Conservation (phyloP, 2,888 invertebrate genomes). For the Sthenelais limicola region DNA sequence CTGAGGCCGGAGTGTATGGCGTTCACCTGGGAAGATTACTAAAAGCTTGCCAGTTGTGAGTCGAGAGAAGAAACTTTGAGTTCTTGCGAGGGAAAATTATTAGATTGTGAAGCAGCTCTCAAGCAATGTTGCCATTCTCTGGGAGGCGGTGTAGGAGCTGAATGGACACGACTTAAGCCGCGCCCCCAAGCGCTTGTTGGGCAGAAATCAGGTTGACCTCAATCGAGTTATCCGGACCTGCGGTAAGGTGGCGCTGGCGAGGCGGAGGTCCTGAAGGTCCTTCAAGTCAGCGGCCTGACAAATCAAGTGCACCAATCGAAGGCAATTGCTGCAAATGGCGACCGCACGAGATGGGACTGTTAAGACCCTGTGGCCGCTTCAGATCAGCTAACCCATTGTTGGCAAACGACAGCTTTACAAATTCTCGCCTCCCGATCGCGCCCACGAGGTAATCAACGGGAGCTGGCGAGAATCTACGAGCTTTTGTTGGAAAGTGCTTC, state of each 20-base stretch:
- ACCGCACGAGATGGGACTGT: constrained; percentile 23
- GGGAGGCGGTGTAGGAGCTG: too few relatives aligned
- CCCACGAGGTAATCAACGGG: constrained; percentile 32
- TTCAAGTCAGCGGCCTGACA: constrained; percentile 28
- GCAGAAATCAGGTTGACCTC: constrained; percentile 32
- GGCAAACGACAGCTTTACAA: neutral
- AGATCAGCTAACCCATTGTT: neutral
- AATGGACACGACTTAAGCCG: too few relatives aligned
- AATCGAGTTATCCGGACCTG: constrained; percentile 26
- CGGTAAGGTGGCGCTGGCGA: constrained; percentile 14
- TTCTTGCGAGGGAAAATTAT: too few relatives aligned
- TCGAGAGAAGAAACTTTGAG: too few relatives aligned
- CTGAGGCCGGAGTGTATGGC: too few relatives aligned
- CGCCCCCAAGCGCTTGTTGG: constrained; percentile 5
- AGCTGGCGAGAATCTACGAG: neutral
- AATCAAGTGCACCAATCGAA: constrained; percentile 32
- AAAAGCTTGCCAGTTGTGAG: too few relatives aligned
- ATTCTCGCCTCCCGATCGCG: neutral
- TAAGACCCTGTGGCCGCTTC: constrained; percentile 15
- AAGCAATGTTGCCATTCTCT: too few relatives aligned
- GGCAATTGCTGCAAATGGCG: constrained; percentile 14
- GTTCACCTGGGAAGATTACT: too few relatives aligned
- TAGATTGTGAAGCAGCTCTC: too few relatives aligned
- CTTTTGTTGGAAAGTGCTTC: constrained; percentile 15
- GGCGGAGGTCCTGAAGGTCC: constrained; percentile 2